Evolutionary conservation across 1,140 invertebrate genomes (phyloP).

Genomic region (Diprion similis): DNA sequence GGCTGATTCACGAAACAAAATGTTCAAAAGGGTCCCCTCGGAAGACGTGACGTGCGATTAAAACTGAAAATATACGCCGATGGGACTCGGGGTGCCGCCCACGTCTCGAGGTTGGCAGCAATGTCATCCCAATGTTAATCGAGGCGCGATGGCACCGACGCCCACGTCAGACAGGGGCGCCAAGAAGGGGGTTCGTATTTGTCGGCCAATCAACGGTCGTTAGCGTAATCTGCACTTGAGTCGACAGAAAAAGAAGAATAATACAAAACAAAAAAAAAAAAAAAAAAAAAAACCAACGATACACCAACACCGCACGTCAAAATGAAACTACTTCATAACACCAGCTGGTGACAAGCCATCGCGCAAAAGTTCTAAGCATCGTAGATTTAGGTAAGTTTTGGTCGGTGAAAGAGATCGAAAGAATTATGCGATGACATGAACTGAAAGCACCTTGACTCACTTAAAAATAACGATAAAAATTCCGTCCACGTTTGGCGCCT

Average conservation of each 20-base stretch:
- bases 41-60: constrained; percentile 21
- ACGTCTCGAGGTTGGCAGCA: constrained; percentile 32
- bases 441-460: too few species aligned
- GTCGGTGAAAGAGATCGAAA: too few species aligned
- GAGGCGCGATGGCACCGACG: constrained; percentile 26
- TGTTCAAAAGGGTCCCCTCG: constrained; percentile 24
- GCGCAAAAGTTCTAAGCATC: neutral
- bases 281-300: neutral
- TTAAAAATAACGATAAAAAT: too few species aligned
- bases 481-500: too few species aligned
- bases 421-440: too few species aligned
- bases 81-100: constrained; percentile 34
- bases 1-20: constrained; percentile 20
- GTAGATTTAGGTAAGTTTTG: too few species aligned
- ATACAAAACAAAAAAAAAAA: neutral
- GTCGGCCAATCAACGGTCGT: constrained; percentile 12
- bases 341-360: constrained; percentile 4
- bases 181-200: neutral
- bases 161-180: constrained; percentile 9
- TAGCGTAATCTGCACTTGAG: constrained; percentile 16
- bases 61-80: constrained; percentile 9
- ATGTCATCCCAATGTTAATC: constrained; percentile 45
- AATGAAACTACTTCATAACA: neutral
- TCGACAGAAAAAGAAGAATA: neutral
- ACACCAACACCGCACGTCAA: neutral